Evolutionary conservation across 2,797 vertebrate genomes (phyloP), one percentile per base, ranked within the genome.

Genomic region (Parotocinclus haroldoi): DNA sequence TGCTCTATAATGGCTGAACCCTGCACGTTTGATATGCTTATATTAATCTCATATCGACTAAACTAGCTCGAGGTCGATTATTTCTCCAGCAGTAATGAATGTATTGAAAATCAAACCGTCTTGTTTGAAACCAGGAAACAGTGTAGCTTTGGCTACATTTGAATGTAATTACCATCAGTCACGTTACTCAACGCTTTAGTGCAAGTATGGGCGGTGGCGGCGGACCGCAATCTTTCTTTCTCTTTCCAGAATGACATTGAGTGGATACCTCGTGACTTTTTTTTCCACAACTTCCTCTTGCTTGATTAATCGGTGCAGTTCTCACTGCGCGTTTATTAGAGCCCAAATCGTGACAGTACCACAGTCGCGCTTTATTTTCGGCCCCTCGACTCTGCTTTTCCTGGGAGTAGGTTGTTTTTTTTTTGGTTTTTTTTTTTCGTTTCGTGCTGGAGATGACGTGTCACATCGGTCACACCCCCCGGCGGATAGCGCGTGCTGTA

Each of bases 231-330:
- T 76, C 75, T 78, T 65, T 67, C 40, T 65, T 66, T 60, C 13
- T n/a, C 0, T 88, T 87, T 89, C 92, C 92, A 91, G 89, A 87
- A 92, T 89, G 89, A 85, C 88, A 93, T 87, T 83, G 85, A 75
- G 61, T 77, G 76, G 78, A 75, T 88, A 88, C 91, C 91, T 91
- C 84, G 87, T 92, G 92, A 93, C 89, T 86, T 76, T 79, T 68
- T 79, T 68, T 49, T 82, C 79, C 77, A 57, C 78, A 27, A 71
- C 81, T 81, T 71, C 50, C 55, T 58, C 10, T 69, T 69, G 57
- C 60, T 49, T 55, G 42, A 16, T 67, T 49, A 58, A 39, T 65
- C 16, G 9, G 58, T 27, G 12, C 27, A 7, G 4, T 7, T 37
- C 36, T 38, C 9, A 1, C 18, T 36, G 9, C 6, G 7, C 7